Evolutionary conservation across 2,888 invertebrate genomes (phyloP).

Genomic region (Eupsilia transversa): DNA sequence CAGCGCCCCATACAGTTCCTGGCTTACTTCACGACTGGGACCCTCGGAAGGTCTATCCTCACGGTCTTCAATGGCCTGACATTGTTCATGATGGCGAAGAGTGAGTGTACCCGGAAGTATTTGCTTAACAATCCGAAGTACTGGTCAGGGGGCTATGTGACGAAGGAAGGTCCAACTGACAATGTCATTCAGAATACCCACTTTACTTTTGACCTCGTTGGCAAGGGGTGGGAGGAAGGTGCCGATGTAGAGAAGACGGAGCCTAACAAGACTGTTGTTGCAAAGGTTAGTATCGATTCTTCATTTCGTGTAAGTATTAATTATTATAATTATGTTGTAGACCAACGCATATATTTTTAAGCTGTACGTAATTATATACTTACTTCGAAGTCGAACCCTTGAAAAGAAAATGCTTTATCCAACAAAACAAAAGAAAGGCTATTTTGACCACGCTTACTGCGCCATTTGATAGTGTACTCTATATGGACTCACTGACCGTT

Average conservation of each 20-base stretch:
- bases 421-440: no score
- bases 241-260: conserved; percentile 86
- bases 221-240: conserved; percentile 94
- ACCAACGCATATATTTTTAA: no score
- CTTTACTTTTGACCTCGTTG: conserved; percentile 93
- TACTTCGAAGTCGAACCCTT: no score
- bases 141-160: conserved; percentile 93
- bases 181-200: conserved; percentile 90
- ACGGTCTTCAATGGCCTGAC: conserved; percentile 90
- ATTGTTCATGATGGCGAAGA: conserved; percentile 70
- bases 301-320: neutral
- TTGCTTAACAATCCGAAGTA: conserved; percentile 80
- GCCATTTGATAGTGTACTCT: no score
- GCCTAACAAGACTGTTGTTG: conserved; percentile 92
- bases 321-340: no score
- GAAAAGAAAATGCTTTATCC: no score
- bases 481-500: no score
- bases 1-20: conserved; percentile 95
- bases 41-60: conserved; percentile 80
- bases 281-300: conserved; percentile 86
- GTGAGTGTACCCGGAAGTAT: conserved; percentile 69
- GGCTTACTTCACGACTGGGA: conserved; percentile 92
- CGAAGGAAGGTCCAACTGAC: conserved; percentile 92
- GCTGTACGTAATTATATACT: no score
- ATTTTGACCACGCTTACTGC: no score